These are phyloP conservation scores for Ypsolopha sequella DNA, from an alignment of 2,888 invertebrate species.

Conservation along the genomic window DNA sequence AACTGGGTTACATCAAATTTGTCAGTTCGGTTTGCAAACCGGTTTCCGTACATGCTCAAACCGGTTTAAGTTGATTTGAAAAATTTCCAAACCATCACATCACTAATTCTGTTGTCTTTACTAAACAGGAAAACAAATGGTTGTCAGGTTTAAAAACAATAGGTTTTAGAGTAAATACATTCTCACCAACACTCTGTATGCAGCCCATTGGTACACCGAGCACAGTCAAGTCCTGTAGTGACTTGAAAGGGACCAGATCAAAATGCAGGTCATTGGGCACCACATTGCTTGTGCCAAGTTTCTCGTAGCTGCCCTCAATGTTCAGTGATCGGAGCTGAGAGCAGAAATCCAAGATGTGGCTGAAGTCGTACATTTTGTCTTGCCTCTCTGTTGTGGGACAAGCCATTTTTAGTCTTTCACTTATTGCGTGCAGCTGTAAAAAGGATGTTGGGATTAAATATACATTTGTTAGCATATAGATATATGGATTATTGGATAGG, in stretches of 20 bases:
- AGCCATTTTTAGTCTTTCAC: constrained; percentile 87
- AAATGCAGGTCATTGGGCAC: constrained; percentile 83
- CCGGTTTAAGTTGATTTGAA: too few relatives aligned
- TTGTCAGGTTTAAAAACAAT: too few relatives aligned
- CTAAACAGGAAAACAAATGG: too few relatives aligned
- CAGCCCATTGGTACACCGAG: constrained; percentile 77
- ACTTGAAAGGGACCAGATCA: constrained; percentile 88
- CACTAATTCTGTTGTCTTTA: too few relatives aligned
- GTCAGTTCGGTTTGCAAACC: too few relatives aligned
- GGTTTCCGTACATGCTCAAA: too few relatives aligned
- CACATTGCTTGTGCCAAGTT: constrained; percentile 87
- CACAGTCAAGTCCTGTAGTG: constrained; percentile 77
- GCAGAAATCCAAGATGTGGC: constrained; percentile 91
- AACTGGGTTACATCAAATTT: too few relatives aligned
- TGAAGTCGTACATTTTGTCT: constrained; percentile 88
- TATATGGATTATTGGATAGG: too few relatives aligned
- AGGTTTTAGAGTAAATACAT: background rate
- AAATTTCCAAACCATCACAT: too few relatives aligned
- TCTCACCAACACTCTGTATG: constrained; percentile 73
- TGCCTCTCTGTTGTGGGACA: constrained; percentile 84
- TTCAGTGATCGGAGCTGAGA: constrained; percentile 78
- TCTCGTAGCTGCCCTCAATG: constrained; percentile 75
- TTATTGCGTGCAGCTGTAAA: constrained; percentile 89
- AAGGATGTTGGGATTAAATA: background rate
- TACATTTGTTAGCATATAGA: too few relatives aligned